Conservation (phyloP, 2,113 vertebrate genomes). For the Podiceps cristatus region DNA sequence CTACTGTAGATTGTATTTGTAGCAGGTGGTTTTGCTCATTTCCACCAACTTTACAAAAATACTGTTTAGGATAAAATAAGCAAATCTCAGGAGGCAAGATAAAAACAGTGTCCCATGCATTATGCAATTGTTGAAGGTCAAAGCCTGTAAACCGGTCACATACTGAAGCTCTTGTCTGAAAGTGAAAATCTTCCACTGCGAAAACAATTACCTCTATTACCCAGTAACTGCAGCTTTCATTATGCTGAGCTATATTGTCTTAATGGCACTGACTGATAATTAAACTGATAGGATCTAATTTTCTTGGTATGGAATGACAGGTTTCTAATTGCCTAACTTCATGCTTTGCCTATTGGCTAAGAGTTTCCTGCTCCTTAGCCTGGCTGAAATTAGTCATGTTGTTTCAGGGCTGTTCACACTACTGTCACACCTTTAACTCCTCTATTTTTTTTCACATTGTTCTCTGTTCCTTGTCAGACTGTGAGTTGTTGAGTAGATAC, state of each 20-base stretch:
- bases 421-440: not conserved
- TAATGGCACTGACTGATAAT: constrained; percentile 60
- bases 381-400: constrained; percentile 4
- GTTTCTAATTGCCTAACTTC: constrained; percentile 51
- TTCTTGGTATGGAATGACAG: constrained; percentile 52
- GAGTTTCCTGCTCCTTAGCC: not conserved
- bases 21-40: not conserved
- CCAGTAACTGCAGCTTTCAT: constrained; percentile 32
- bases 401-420: not conserved
- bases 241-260: constrained; percentile 30
- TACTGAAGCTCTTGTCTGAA: not conserved
- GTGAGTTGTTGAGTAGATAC: not conserved
- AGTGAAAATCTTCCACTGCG: constrained; percentile 28
- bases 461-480: not conserved
- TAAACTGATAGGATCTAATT: constrained; percentile 52
- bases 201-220: constrained; percentile 48
- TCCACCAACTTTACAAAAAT: not conserved
- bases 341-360: constrained; percentile 3
- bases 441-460: not conserved
- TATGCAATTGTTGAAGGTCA: constrained; percentile 25
- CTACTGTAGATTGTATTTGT: not conserved
- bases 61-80: not conserved
- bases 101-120: not conserved
- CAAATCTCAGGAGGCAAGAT: not conserved
- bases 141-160: not conserved